Evolutionary conservation across 1,140 invertebrate genomes (phyloP).

Genomic region (Lerema accius): DNA sequence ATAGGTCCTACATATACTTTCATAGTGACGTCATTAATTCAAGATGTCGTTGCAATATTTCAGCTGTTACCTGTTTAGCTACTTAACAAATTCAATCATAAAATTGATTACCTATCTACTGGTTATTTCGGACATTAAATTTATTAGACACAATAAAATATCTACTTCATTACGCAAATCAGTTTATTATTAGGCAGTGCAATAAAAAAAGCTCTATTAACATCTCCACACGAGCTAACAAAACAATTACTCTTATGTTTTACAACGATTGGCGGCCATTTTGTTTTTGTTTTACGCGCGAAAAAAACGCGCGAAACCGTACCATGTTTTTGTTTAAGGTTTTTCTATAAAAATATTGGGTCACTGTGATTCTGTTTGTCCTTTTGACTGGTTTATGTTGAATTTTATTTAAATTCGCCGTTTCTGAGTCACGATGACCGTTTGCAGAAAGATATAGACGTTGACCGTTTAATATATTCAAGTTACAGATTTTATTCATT

Average conservation of each 20-base stretch:
- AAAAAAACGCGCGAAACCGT: conserved; percentile 52
- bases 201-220: conserved; percentile 50
- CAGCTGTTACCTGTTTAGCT: not conserved
- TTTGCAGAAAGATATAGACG: conserved; percentile 42
- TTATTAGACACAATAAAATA: conserved; percentile 25
- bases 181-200: conserved; percentile 21
- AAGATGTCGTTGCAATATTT: conserved; percentile 2
- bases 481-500: conserved; percentile 39
- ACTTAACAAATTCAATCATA: conserved; percentile 18
- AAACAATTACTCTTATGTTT: conserved; percentile 56
- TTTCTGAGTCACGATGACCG: conserved; percentile 49
- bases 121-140: conserved; percentile 14
- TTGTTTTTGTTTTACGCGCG: conserved; percentile 56
- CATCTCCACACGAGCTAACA: conserved; percentile 46
- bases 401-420: conserved; percentile 55
- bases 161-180: conserved; percentile 36
- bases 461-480: conserved; percentile 47
- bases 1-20: no score
- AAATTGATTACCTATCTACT: conserved; percentile 23
- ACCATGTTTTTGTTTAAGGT: conserved; percentile 35
- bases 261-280: conserved; percentile 43
- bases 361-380: conserved; percentile 63
- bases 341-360: conserved; percentile 60
- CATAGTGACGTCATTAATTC: conserved; percentile 21
- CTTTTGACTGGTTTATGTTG: conserved; percentile 51